phyloP scores from a whole-genome alignment of 1,140 invertebrate genomes.

The Thereuonema tuberculata region DNA sequence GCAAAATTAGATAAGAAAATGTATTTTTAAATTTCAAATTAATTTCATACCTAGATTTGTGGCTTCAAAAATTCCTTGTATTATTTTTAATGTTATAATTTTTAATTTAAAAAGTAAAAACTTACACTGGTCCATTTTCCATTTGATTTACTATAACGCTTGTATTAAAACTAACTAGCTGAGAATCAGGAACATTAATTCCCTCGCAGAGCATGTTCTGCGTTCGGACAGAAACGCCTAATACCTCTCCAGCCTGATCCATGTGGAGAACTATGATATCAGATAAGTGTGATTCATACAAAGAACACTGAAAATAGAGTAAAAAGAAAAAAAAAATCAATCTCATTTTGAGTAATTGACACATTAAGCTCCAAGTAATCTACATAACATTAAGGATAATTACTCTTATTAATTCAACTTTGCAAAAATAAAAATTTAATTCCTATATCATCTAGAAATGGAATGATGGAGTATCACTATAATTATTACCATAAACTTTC shows the following conservation, averaged over 20 bases:
- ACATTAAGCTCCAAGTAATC: background rate
- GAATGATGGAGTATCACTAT: too few species aligned
- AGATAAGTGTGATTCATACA: constrained; percentile 46
- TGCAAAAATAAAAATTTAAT: too few species aligned
- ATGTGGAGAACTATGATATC: constrained; percentile 57
- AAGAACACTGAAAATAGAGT: constrained; percentile 39
- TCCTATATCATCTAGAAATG: too few species aligned
- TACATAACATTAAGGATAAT: too few species aligned
- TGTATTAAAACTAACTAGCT: constrained; percentile 45
- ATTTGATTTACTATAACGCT: constrained; percentile 54
- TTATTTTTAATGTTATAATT: constrained; percentile 3
- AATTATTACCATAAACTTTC: too few species aligned
- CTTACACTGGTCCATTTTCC: constrained; percentile 56
- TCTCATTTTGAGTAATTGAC: constrained; percentile 11
- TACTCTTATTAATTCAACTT: too few species aligned
- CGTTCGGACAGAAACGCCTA: constrained; percentile 45
- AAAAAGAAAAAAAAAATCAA: background rate
- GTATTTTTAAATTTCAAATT: too few species aligned
- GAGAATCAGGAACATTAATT: constrained; percentile 16
- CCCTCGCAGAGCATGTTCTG: constrained; percentile 22
- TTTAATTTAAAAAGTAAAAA: constrained; percentile 18
- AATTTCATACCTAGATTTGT: too few species aligned
- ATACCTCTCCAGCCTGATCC: constrained; percentile 51
- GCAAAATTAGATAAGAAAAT: too few species aligned
- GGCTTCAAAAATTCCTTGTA: constrained; percentile 6